Conservation (phyloP, 2,113 vertebrate genomes). For the Myotis lucifugus region DNA sequence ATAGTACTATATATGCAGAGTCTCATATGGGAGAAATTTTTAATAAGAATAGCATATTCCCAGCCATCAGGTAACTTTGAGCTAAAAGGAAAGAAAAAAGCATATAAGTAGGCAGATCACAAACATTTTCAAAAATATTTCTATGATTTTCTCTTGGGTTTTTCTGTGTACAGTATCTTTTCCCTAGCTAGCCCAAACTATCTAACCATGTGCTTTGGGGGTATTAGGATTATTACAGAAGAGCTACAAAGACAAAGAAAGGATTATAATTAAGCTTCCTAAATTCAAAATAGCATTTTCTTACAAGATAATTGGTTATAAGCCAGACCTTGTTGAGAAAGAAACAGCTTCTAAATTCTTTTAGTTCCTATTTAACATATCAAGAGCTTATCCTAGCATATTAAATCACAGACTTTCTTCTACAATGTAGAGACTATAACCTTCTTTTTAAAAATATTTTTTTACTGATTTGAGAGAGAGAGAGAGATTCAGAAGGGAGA, state of each 20-base stretch:
- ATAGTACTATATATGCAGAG: neutral
- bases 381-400: constrained; percentile 20
- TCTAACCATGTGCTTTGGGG: constrained; percentile 23
- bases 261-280: constrained; percentile 65
- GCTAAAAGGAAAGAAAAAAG: constrained; percentile 2
- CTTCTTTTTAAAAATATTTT: neutral
- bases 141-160: neutral
- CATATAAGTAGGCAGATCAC: neutral
- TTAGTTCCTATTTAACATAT: constrained; percentile 59
- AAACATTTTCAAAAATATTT: constrained; percentile 21
- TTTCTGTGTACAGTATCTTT: constrained; percentile 1
- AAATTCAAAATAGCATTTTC: constrained; percentile 68
- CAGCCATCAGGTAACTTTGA: neutral
- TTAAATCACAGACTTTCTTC: constrained; percentile 52
- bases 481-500: no score
- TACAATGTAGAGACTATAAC: neutral
- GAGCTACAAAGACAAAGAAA: constrained; percentile 56
- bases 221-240: constrained; percentile 61
- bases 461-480: no score
- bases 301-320: constrained; percentile 66
- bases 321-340: constrained; percentile 64
- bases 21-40: neutral
- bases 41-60: neutral
- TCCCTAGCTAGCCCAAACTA: constrained; percentile 40
- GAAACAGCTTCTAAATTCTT: constrained; percentile 67